These are phyloP conservation scores for Tethya wilhelma DNA, from an alignment of 37 sponge, comb jelly and placozoan species.

Conservation along the genomic window DNA sequence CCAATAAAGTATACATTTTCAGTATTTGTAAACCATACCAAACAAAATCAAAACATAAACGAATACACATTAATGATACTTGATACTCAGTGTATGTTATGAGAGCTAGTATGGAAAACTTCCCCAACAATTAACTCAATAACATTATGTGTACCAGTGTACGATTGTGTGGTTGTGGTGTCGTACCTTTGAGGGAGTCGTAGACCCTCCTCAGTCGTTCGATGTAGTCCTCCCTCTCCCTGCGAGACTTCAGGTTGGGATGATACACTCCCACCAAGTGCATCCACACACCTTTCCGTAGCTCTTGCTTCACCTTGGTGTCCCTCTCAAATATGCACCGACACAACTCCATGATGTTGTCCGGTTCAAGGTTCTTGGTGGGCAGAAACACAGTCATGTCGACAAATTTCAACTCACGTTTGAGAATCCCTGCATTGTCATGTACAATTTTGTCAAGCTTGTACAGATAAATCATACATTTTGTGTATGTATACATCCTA, in stretches of 20 bases:
- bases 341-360: constrained; percentile 5
- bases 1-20: background rate
- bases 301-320: constrained; percentile 13
- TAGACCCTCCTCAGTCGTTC: constrained; percentile 46
- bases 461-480: too few species aligned
- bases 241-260: constrained; percentile 40
- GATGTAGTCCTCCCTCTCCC: constrained; percentile 52
- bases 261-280: constrained; percentile 68
- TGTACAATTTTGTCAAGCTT: too few species aligned
- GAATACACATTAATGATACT: too few species aligned
- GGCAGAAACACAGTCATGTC: constrained; percentile 38
- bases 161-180: background rate
- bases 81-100: too few species aligned
- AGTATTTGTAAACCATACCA: background rate
- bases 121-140: background rate
- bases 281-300: constrained; percentile 55
- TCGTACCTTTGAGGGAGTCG: constrained; percentile 47
- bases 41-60: too few species aligned
- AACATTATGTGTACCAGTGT: background rate
- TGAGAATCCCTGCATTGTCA: background rate
- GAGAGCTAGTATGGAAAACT: too few species aligned
- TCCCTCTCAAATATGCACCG: constrained; percentile 34
- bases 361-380: constrained; percentile 6
- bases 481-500: too few species aligned
- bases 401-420: constrained; percentile 34